phyloP scores from a whole-genome alignment of 2,888 invertebrate species.

The Mesorhabditis belari region DNA sequence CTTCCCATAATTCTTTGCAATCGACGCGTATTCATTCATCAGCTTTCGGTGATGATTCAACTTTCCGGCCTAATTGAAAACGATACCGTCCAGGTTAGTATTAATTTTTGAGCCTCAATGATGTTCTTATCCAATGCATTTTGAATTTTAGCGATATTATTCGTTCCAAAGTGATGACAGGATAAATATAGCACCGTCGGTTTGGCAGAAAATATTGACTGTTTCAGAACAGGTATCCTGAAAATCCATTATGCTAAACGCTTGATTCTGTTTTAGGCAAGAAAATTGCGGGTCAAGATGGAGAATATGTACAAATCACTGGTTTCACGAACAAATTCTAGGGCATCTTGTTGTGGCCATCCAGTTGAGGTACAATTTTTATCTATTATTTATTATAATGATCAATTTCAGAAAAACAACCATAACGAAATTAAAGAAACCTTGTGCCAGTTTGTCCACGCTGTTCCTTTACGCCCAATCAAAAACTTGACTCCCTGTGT shows the following conservation, averaged over 20 bases:
- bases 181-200: neutral
- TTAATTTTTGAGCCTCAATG: too few relatives aligned
- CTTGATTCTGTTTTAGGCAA: neutral
- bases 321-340: neutral
- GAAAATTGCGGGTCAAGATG: neutral
- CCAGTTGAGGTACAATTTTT: too few relatives aligned
- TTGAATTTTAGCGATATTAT: neutral
- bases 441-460: neutral
- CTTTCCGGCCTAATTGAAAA: constrained; percentile 16
- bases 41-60: constrained; percentile 20
- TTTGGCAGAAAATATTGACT: neutral
- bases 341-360: too few relatives aligned
- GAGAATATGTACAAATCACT: neutral
- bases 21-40: constrained; percentile 31
- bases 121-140: neutral
- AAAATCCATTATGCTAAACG: neutral
- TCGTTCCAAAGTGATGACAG: neutral
- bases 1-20: constrained; percentile 43
- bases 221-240: neutral
- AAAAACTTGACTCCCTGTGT: constrained; percentile 27
- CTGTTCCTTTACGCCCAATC: constrained; percentile 12
- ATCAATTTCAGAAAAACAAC: neutral
- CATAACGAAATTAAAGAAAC: neutral
- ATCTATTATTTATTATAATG: too few relatives aligned
- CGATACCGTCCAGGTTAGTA: neutral